Evolutionary conservation across 1,140 invertebrate genomes (phyloP).

Genomic region (Caerostris extrusa): DNA sequence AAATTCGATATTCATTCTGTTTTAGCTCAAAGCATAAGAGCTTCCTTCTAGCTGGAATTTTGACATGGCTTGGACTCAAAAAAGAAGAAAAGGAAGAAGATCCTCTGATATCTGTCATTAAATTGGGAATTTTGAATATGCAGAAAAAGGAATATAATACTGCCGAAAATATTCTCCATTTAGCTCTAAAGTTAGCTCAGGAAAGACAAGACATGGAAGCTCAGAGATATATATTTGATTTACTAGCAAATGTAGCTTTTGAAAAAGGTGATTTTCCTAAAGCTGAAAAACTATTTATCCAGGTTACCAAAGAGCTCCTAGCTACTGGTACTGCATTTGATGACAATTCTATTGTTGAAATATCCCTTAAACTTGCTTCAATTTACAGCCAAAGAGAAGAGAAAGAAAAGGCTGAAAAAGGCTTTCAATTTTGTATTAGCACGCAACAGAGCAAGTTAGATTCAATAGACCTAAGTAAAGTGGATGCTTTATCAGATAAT

Average conservation of each 20-base stretch:
- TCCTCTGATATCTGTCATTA: constrained; percentile 88
- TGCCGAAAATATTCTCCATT: constrained; percentile 91
- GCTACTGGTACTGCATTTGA: constrained; percentile 86
- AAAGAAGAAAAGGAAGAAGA: constrained; percentile 84
- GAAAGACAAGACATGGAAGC: constrained; percentile 88
- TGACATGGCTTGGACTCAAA: constrained; percentile 77
- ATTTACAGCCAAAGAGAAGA: constrained; percentile 85
- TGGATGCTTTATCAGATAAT: constrained; percentile 78
- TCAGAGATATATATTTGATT: constrained; percentile 92
- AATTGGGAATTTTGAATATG: constrained; percentile 84
- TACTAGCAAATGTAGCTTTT: constrained; percentile 94
- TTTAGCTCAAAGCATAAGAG: background rate
- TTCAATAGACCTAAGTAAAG: constrained; percentile 78
- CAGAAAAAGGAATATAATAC: constrained; percentile 89
- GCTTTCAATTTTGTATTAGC: constrained; percentile 89
- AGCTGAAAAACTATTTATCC: constrained; percentile 91
- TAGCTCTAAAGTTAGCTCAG: constrained; percentile 91
- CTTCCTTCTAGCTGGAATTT: constrained; percentile 74
- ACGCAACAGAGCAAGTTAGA: constrained; percentile 85
- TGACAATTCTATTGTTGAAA: constrained; percentile 89
- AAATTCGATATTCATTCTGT: background rate
- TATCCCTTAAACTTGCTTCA: constrained; percentile 85
- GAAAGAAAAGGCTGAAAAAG: constrained; percentile 86
- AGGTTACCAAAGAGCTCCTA: constrained; percentile 89
- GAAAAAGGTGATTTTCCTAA: constrained; percentile 88